Evolutionary conservation across 2,113 vertebrate species (phyloP), one percentile per base, ranked within the genome.

Genomic region (Typhlomys cinereus): DNA sequence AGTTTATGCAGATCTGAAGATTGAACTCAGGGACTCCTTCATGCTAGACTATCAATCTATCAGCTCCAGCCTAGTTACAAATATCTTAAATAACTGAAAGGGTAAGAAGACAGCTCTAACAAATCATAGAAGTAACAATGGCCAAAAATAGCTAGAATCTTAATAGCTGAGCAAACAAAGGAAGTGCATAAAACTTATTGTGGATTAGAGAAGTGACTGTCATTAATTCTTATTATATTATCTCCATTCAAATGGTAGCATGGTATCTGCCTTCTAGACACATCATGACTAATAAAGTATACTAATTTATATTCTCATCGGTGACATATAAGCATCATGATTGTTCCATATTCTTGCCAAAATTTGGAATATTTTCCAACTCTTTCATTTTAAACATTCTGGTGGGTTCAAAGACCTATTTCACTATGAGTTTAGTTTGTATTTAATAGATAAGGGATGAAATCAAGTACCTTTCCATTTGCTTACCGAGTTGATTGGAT

Each of bases 281-380:
- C 4, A 84, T 18, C 70, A 12, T 90, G 74, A 83, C 15, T 41
- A 61, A 52, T 50, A n/a, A 52, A 23, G 61, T 85, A 20, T 88
- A 39, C 25, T 9, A 82, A 34, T 39, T 31, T 85, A 25, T 54
- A 50, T 20, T 78, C 57, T 46, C 7, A 18, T 9, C 21, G 70
- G 31, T 34, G 73, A 44, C 13, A 29, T 29, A 36, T 2, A 6
- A 74, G 34, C 59, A 8, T 87, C 44, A 57, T 46, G 46, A 48
- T 44, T 52, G 8, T 23, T 41, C 61, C 12, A 57, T 67, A 57
- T 76, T 79, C 48, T 92, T 88, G 39, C 34, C 48, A 50, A 88
- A 88, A 88, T 31, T 62, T 94, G 54, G 27, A 74, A 57, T 88
- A 93, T 95, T 90, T 69, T 52, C 15, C 13, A 39, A 44, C 31